A percentile compares a stretch with the other conserved stretches of the same genome.
Evolutionary conservation across 2,888 invertebrate genomes (phyloP).

Genomic region (Cephus spinipes): DNA sequence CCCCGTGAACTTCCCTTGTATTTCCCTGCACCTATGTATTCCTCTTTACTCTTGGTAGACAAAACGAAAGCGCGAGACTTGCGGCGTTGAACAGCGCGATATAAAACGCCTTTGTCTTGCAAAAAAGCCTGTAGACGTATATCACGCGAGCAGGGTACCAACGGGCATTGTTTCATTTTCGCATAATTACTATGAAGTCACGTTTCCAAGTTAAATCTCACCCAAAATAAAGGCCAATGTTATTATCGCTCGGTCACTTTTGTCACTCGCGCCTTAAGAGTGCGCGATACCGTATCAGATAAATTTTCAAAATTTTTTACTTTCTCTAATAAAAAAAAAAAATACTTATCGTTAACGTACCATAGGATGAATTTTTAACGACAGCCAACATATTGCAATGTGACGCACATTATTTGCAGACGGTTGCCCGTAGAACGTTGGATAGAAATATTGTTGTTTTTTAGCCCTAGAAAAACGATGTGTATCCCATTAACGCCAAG

Average conservation of each 20-base stretch:
- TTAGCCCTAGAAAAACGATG: neutral
- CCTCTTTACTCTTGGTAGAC: neutral
- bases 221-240: conserved; percentile 64
- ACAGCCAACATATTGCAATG: neutral
- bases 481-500: conserved; percentile 45
- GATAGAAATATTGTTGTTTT: neutral
- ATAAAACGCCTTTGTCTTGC: conserved; percentile 32
- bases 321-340: neutral
- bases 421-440: neutral
- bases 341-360: neutral
- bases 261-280: neutral
- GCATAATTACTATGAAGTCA: conserved; percentile 63
- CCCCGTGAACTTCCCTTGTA: neutral
- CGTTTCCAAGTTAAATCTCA: conserved; percentile 64
- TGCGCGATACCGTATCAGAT: neutral
- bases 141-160: conserved; percentile 23
- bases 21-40: neutral
- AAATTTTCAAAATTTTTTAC: neutral
- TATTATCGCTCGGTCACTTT: conserved; percentile 47
- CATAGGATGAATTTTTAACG: neutral
- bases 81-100: conserved; percentile 34
- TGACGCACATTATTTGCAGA: neutral
- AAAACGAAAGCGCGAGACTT: conserved; percentile 29
- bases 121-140: conserved; percentile 24
- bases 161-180: conserved; percentile 28